Conservation (phyloP, 2,113 vertebrate genomes). For the Entelurus aequoreus region DNA sequence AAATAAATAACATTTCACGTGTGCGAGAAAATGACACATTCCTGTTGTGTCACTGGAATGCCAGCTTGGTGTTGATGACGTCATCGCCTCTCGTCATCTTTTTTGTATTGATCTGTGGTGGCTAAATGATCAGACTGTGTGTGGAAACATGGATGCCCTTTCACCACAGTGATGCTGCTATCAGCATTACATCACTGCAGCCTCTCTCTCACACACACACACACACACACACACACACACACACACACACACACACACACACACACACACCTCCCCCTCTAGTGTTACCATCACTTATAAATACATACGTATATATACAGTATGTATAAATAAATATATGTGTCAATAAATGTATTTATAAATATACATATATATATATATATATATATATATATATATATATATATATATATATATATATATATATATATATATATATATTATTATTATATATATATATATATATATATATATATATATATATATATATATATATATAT, state of each 20-base stretch:
- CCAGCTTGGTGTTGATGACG: slow-evolving; percentile 5
- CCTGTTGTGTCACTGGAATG: neutral
- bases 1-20: too few relatives aligned
- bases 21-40: neutral
- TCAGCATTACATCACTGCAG: slow-evolving; percentile 66
- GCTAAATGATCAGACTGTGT: slow-evolving; percentile 49
- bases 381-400: too few relatives aligned
- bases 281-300: too few relatives aligned
- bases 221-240: slow-evolving; percentile 8
- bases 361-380: too few relatives aligned
- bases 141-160: slow-evolving; percentile 65
- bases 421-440: too few relatives aligned
- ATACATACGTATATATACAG: too few relatives aligned
- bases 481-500: too few relatives aligned
- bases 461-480: too few relatives aligned
- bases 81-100: neutral
- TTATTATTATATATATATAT: too few relatives aligned
- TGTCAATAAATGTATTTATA: too few relatives aligned
- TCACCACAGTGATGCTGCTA: slow-evolving; percentile 57
- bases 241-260: slow-evolving; percentile 1
- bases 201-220: neutral
- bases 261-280: neutral
- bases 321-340: too few relatives aligned
- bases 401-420: too few relatives aligned
- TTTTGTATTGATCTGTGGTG: slow-evolving; percentile 56